These are phyloP conservation scores for Montifringilla adamsi DNA, from an alignment of 2,113 vertebrate species.

Conservation along the genomic window DNA sequence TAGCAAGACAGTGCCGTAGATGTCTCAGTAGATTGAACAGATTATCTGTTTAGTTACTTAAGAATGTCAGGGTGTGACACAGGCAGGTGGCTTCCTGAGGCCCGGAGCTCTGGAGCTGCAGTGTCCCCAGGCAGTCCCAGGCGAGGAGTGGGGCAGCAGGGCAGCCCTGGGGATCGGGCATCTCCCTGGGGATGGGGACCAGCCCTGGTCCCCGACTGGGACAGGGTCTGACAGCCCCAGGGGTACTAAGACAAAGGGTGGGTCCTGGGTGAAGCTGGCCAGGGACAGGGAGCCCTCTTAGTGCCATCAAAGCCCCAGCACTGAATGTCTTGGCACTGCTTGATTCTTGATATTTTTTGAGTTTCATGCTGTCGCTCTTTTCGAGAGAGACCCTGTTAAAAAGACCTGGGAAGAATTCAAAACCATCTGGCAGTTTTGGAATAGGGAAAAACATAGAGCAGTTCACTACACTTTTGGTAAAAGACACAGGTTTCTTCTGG, in stretches of 20 bases:
- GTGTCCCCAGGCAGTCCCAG: background rate
- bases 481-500: background rate
- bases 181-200: background rate
- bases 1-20: background rate
- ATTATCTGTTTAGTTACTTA: background rate
- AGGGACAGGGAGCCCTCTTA: background rate
- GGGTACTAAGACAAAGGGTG: background rate
- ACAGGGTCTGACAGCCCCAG: background rate
- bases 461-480: background rate
- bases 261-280: background rate
- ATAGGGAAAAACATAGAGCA: background rate
- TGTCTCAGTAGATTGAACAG: background rate
- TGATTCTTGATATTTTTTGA: background rate
- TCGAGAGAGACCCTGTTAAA: background rate
- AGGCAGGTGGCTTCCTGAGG: background rate
- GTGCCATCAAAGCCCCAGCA: background rate
- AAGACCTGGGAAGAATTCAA: background rate
- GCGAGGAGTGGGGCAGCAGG: background rate
- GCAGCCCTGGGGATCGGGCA: background rate
- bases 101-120: accelerated
- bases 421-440: background rate
- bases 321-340: background rate
- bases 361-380: background rate
- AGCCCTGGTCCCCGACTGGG: background rate
- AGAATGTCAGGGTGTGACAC: background rate